A percentile compares a stretch with the other conserved stretches of the same genome.
Conservation (phyloP, 2,113 vertebrate genomes). For the Proterorhinus semilunaris region DNA sequence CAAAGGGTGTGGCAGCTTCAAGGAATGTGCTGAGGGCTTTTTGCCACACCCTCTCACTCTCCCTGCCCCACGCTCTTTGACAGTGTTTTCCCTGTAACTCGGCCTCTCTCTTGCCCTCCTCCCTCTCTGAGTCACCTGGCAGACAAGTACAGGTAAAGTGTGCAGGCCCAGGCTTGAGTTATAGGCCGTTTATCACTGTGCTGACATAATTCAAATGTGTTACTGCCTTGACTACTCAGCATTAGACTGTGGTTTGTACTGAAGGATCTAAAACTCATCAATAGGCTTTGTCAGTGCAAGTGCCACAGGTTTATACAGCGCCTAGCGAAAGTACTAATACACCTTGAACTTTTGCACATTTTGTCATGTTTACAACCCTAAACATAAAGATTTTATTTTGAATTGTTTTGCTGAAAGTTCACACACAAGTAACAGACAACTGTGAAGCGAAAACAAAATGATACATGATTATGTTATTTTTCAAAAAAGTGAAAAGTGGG, state of each 20-base stretch:
- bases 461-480: too few species aligned
- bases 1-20: constrained; percentile 43
- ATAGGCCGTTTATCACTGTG: constrained; percentile 21
- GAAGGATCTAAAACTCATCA: not conserved
- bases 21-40: constrained; percentile 69
- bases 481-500: too few species aligned
- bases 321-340: too few species aligned
- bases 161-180: constrained; percentile 47
- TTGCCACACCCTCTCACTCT: constrained; percentile 49
- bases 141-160: constrained; percentile 41
- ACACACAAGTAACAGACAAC: too few species aligned
- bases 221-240: not conserved
- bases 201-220: not conserved
- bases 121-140: constrained; percentile 63
- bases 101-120: constrained; percentile 13
- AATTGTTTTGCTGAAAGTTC: too few species aligned
- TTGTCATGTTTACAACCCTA: too few species aligned
- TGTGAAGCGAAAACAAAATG: too few species aligned
- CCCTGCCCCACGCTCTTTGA: not conserved
- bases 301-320: not conserved
- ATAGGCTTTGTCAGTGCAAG: not conserved
- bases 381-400: too few species aligned
- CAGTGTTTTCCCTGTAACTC: not conserved
- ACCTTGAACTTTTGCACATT: too few species aligned
- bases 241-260: not conserved